Evolutionary conservation across 2,113 vertebrate species (phyloP).

Genomic region (Odontophorus gujanensis): DNA sequence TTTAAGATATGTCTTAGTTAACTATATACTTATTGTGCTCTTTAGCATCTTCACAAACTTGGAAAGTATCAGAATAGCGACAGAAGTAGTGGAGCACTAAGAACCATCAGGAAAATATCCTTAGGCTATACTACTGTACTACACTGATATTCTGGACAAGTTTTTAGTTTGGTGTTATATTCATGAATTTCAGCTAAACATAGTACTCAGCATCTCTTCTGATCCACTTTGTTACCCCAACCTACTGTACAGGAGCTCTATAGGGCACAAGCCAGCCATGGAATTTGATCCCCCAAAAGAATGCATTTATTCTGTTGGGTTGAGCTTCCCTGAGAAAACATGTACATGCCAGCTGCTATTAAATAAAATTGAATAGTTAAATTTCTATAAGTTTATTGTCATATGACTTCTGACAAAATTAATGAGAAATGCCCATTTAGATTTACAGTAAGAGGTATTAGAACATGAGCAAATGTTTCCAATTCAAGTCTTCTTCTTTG

Average conservation of each 20-base stretch:
- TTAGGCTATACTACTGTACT: slow-evolving; percentile 16
- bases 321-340: neutral
- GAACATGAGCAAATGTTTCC: neutral
- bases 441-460: neutral
- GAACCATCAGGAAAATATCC: slow-evolving; percentile 45
- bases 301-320: neutral
- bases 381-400: neutral
- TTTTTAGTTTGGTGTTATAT: slow-evolving; percentile 16
- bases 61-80: slow-evolving; percentile 18
- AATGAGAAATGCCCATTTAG: neutral
- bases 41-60: neutral
- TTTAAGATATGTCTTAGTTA: neutral
- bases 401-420: neutral
- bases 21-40: neutral
- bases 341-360: neutral
- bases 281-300: neutral
- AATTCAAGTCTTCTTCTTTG: neutral
- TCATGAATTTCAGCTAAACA: slow-evolving; percentile 12
- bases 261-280: neutral
- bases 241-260: neutral
- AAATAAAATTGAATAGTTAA: neutral
- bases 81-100: neutral
- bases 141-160: neutral
- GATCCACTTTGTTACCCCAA: neutral
- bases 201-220: neutral